Conservation (phyloP, 37 sponge, comb jelly and placozoan genomes). For the Halichondria panicea region DNA sequence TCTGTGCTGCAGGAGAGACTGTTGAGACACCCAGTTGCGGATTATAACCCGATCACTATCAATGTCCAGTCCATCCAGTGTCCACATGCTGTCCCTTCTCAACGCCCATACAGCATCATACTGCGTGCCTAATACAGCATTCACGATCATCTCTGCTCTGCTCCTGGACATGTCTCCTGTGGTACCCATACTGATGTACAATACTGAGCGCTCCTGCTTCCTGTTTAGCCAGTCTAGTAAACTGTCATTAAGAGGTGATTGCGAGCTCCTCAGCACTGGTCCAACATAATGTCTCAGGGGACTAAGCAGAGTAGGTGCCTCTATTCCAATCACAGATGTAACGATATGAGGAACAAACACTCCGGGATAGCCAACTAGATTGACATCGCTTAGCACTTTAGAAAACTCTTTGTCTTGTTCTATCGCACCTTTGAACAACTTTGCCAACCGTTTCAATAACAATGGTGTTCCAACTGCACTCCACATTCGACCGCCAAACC, state of each 20-base stretch:
- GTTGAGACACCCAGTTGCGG: slow-evolving; percentile 46
- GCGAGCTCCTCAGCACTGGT: background rate
- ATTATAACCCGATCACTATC: slow-evolving; percentile 24
- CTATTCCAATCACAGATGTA: background rate
- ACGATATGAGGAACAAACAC: background rate
- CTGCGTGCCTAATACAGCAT: slow-evolving; percentile 1
- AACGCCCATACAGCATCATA: slow-evolving; percentile 49
- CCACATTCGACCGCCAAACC: no score
- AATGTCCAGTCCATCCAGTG: slow-evolving; percentile 20
- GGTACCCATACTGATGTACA: slow-evolving; percentile 43
- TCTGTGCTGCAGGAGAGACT: slow-evolving; percentile 25
- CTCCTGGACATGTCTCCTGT: background rate
- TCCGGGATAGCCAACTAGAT: background rate
- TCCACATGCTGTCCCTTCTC: background rate
- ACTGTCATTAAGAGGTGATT: background rate
- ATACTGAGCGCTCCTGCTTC: background rate
- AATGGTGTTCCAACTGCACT: no score
- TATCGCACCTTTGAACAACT: background rate
- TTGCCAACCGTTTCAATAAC: background rate
- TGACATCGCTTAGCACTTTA: background rate
- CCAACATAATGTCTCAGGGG: slow-evolving; percentile 14
- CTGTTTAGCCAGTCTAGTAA: slow-evolving; percentile 10
- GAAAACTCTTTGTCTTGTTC: background rate
- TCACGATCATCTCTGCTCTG: background rate
- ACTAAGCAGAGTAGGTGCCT: background rate